Evolutionary conservation across 2,113 vertebrate genomes (phyloP).

Genomic region (Centropristis striata): DNA sequence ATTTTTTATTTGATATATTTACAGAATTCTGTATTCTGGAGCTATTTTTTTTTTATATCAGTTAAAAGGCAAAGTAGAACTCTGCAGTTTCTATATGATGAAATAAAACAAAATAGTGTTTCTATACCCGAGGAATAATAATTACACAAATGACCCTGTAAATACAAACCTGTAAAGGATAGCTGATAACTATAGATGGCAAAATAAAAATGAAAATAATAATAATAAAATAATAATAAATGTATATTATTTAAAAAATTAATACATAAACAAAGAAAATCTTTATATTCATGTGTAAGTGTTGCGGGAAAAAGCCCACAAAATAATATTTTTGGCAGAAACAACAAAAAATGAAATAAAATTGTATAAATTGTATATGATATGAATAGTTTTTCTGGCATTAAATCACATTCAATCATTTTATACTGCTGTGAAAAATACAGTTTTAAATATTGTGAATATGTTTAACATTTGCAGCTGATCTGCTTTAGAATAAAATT

Average conservation of each 20-base stretch:
- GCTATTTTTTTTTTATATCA: slow-evolving; percentile 4
- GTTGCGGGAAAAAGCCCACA: background rate
- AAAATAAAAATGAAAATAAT: no score
- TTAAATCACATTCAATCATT: background rate
- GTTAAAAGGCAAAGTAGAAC: slow-evolving; percentile 1
- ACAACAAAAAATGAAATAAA: background rate
- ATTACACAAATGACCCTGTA: no score
- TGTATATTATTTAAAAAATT: background rate
- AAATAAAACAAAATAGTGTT: slow-evolving; percentile 5
- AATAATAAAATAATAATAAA: no score
- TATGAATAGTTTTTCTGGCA: background rate
- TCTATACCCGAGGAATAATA: no score
- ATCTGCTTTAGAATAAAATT: background rate
- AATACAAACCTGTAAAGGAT: background rate
- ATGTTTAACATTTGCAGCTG: background rate
- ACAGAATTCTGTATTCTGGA: background rate
- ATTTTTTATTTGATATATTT: background rate
- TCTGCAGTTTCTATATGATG: background rate
- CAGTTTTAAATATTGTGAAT: background rate
- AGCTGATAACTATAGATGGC: background rate
- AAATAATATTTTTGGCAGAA: background rate
- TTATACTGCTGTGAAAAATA: background rate
- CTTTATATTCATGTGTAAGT: background rate
- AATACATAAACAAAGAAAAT: background rate
- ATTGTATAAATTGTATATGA: background rate